Evolutionary conservation across 2,113 vertebrate genomes (phyloP), one percentile per base, ranked within the genome.

Genomic region (Pelvicachromis taeniatus): DNA sequence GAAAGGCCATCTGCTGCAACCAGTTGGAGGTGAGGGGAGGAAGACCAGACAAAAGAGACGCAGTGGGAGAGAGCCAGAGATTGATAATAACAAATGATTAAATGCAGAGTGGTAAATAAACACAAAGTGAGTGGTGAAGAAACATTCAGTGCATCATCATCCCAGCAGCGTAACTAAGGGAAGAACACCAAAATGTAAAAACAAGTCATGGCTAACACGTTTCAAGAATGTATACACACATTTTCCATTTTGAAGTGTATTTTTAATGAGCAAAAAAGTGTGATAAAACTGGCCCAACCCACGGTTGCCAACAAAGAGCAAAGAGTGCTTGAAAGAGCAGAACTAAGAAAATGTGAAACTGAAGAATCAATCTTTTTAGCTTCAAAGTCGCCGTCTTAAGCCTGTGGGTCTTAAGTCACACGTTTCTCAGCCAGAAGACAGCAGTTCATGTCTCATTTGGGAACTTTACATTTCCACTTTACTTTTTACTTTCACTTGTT

Each of bases 11-110:
- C 59, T 0, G 33, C 19, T 63, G 6, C 2, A 63, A 38, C 33
- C 33, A 38, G 59, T 38, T 63, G 10, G 19, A 19, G 4, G 6
- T 63, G 4, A 63, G 59, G 17, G 31, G 59, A 63, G 31, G 59
- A 38, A 63, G 33, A n/a, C 0, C 0, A 33, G 59, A 38, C 19
- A 63, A 63, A 38, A 63, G 6, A 63, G 6, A 63, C 13, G 19
- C 0, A 0, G 4, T 38, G 59, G 33, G n/a, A 38, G 33, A 63
- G 10, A 63, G 33, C 59, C 33, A 21, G 19, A 21, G 33, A 63
- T 63, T 63, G 38, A 63, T 63, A 38, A 38, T n/a, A 38, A 63
- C 33, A 38, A 63, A 38, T 38, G 10, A 63, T 63, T 63, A 8
- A 63, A 21, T 13, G 59, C 59, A 3, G 33, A 38, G 59, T 13